Evolutionary conservation across 2,797 vertebrate genomes (phyloP), one percentile per base, ranked within the genome.

Genomic region (Typhlichthys subterraneus): DNA sequence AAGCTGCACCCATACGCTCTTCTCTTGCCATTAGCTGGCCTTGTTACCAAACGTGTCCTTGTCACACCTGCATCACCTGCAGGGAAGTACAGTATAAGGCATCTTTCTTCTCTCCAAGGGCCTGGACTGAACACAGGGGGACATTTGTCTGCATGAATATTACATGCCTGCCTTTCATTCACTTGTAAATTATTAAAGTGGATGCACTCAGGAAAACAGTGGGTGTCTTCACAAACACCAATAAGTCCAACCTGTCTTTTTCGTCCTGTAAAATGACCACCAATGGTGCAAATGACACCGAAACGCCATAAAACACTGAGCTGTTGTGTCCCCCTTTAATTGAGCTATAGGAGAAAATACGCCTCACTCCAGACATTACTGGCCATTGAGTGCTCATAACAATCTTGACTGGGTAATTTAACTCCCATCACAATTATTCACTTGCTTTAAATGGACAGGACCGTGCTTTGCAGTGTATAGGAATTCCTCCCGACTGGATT

Each of bases 401-500:
- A 23, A 12, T n/a, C 7, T 12, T 45, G 38, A 13, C 53, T 7
- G 52, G 51, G 53, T 17, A 29, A 29, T 23, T 19, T 33, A 46
- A 13, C 38, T 23, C 13, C 42, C 17, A 45, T 53, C 57, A n/a
- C 61, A 47, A 47, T 63, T 54, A 47, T 63, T 63, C 52, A 29
- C 19, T 63, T 47, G 9, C 19, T 47, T 54, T 63, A 12, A 63
- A 49, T 15, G 3, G 51, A 14, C 9, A 12, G 14, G n/a, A 45
- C 38, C 38, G 29, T 73, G 60, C 65, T 72, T 71, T 82, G 73
- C 72, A 19, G 47, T 61, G 76, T 83, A 81, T 73, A 82, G 91
- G 90, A 91, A 92, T 92, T 90, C 86, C 87, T 91, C 83, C 85
- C 87, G 77, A 84, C 82, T 85, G 89, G 82, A 82, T 79, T 31